Evolutionary conservation across 2,113 vertebrate species (phyloP).

Genomic region (Pundamilia nyererei): DNA sequence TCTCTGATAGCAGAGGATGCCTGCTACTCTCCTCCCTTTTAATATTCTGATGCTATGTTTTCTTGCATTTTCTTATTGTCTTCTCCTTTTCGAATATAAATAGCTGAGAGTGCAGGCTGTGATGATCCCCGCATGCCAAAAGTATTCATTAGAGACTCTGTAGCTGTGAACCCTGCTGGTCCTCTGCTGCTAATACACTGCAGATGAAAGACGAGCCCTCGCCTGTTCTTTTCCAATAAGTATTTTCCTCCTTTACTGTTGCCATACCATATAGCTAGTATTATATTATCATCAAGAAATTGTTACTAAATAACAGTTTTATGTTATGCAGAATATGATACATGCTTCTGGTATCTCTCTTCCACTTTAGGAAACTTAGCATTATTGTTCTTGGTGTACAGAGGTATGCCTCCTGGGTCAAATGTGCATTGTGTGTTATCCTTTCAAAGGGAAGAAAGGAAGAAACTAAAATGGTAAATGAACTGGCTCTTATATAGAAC

Average conservation of each 20-base stretch:
- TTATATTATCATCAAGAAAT: background rate
- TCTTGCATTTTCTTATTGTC: background rate
- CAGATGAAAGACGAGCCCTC: conserved; percentile 20
- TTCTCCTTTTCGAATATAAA: background rate
- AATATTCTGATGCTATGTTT: background rate
- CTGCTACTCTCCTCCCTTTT: background rate
- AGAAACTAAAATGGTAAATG: background rate
- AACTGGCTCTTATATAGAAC: background rate
- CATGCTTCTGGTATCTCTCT: background rate
- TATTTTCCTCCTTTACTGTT: background rate
- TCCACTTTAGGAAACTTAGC: background rate
- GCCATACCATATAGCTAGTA: background rate
- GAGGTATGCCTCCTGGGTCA: background rate
- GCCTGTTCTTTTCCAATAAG: background rate
- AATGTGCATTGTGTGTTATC: background rate
- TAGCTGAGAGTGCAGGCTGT: background rate
- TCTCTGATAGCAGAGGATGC: background rate
- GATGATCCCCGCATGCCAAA: background rate
- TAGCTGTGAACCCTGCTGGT: conserved; percentile 25
- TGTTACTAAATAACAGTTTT: background rate
- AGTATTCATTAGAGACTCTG: conserved; percentile 27
- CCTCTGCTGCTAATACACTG: conserved; percentile 27
- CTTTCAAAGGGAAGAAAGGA: background rate
- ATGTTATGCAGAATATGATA: background rate
- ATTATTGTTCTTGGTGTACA: background rate